These are phyloP conservation scores for Nebria salina DNA, from an alignment of 2,888 invertebrate genomes.

Conservation along the genomic window DNA sequence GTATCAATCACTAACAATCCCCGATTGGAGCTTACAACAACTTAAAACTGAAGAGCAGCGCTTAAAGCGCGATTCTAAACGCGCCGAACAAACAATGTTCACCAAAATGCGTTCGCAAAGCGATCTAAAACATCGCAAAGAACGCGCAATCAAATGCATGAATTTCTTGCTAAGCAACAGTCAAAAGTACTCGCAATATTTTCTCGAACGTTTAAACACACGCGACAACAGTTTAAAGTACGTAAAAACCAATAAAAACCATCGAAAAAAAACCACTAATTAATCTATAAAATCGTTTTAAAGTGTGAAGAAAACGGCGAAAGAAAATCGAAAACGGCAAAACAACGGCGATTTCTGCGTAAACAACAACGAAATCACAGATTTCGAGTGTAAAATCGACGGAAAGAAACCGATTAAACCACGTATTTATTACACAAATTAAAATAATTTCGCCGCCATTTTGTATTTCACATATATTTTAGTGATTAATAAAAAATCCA, in stretches of 20 bases:
- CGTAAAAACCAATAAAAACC: neutral
- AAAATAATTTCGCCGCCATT: neutral
- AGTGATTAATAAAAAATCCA: conserved; percentile 23
- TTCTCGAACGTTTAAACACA: conserved; percentile 6
- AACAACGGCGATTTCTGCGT: neutral
- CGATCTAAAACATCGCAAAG: conserved; percentile 19
- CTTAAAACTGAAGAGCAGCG: neutral
- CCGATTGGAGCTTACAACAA: neutral
- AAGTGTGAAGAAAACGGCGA: neutral
- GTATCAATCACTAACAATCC: neutral
- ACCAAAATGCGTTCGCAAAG: neutral
- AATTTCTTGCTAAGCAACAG: conserved; percentile 34
- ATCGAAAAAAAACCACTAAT: neutral
- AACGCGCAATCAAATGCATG: conserved; percentile 30
- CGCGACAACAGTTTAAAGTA: neutral
- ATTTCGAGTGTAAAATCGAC: neutral
- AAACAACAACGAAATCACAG: neutral
- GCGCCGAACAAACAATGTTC: neutral
- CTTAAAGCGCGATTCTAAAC: neutral
- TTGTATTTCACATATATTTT: conserved; percentile 12
- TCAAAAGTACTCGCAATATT: conserved; percentile 30
- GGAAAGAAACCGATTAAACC: neutral
- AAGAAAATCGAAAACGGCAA: neutral
- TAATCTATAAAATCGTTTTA: neutral
- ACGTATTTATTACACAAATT: neutral